phyloP scores from a whole-genome alignment of 2,797 vertebrate genomes.

The Peromyscus attwateri region DNA sequence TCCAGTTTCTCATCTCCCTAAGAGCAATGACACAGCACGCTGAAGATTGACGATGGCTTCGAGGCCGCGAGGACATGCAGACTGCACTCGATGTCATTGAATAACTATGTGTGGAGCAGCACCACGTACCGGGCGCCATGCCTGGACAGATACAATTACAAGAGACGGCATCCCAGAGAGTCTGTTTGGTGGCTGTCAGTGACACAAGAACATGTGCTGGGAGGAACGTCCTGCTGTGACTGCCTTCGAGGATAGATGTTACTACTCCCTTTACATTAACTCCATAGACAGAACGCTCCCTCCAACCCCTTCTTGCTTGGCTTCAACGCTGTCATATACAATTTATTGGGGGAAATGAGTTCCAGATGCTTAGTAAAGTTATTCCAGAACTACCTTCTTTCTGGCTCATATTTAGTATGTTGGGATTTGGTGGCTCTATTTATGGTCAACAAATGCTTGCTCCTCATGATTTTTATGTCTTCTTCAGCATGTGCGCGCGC shows the following conservation, averaged over 20 bases:
- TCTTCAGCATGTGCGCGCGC: not conserved
- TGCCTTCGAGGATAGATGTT: not conserved
- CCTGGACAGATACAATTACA: not conserved
- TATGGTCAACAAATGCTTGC: conserved; percentile 69
- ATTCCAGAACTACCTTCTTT: conserved; percentile 66
- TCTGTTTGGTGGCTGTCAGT: conserved; percentile 28
- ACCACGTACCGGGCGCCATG: not conserved
- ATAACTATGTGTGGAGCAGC: not conserved
- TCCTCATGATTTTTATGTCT: conserved; percentile 59
- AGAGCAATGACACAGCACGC: not conserved
- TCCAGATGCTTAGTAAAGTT: conserved; percentile 76
- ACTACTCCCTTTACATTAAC: conserved; percentile 33
- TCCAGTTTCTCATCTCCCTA: conserved; percentile 33
- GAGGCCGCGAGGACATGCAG: not conserved
- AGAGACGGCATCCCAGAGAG: not conserved
- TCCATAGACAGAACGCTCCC: not conserved
- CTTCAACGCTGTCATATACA: conserved; percentile 58
- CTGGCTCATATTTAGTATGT: conserved; percentile 63
- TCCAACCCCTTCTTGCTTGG: conserved; percentile 17
- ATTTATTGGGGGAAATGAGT: conserved; percentile 80
- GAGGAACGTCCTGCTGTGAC: not conserved
- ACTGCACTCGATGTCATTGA: not conserved
- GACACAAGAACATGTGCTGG: not conserved
- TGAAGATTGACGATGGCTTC: conserved; percentile 19
- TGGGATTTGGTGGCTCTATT: conserved; percentile 73